phyloP scores from a whole-genome alignment of 2,888 invertebrate genomes.

The Agriopis leucophaearia region DNA sequence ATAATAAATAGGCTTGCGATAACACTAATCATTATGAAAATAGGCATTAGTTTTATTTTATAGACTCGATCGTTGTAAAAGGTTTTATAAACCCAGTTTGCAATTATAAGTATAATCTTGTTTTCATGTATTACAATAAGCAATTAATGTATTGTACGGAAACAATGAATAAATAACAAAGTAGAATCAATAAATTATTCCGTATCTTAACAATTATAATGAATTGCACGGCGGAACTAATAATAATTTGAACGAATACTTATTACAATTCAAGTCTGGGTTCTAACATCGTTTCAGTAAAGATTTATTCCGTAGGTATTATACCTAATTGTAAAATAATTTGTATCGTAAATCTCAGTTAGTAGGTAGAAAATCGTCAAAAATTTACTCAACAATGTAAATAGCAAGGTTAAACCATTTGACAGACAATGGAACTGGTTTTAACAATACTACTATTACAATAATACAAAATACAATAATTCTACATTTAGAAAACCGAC shows the following conservation, averaged over 20 bases:
- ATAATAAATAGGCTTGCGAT: neutral
- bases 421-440: too few relatives aligned
- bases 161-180: constrained; percentile 29
- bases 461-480: too few relatives aligned
- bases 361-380: neutral
- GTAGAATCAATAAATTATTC: constrained; percentile 17
- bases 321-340: neutral
- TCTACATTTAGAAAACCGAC: too few relatives aligned
- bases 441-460: too few relatives aligned
- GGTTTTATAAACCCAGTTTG: neutral
- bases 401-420: too few relatives aligned
- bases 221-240: constrained; percentile 23
- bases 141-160: constrained; percentile 18
- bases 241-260: constrained; percentile 8
- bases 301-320: constrained; percentile 3
- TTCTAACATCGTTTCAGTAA: neutral
- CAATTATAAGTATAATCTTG: neutral
- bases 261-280: constrained; percentile 2
- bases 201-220: constrained; percentile 21
- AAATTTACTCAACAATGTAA: too few relatives aligned
- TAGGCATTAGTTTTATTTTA: constrained; percentile 4
- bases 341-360: neutral
- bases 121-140: constrained; percentile 11
- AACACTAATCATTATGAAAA: neutral
- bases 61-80: neutral